Evolutionary conservation across 2,113 vertebrate species (phyloP), one percentile per base, ranked within the genome.

Genomic region (Callaeas wilsoni): DNA sequence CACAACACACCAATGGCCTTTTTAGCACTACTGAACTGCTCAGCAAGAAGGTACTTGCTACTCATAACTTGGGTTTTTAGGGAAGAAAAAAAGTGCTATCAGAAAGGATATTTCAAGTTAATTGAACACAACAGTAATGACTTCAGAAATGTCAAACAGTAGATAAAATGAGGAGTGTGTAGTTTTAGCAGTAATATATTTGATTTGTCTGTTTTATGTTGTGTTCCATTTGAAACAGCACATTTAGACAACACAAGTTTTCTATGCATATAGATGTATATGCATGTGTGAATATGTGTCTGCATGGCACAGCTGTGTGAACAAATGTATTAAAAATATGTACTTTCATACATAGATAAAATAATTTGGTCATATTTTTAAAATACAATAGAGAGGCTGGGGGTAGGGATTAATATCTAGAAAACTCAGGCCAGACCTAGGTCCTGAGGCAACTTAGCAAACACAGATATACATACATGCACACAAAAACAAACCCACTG

Each of bases 61-160:
- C 33, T 95, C 41, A 73, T 19, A 92, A 89, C 33, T 93, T 78
- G 44, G 63, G 52, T 81, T 84, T 89, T 92, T 30, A 81, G 56
- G 16, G 21, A 35, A 64, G 59, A 94, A 92, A 92, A 92, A 52
- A 29, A 21, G 16, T 13, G 29, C 39, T 55, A 68, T 13, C 69
- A 79, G 62, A 95, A 96, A 93, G 14, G 52, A 70, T 67, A 70
- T 87, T 87, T 96, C 78, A 95, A 22, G 30, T 84, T 69, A 90
- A n/a, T 2, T 37, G 20, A 60, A 69, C 60, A 55, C 20, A 95
- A 71, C 8, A 75, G 42, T 75, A 87, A 55, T 29, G 6, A 83
- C 39, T 84, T 91, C 39, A 81, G 37, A 95, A 81, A 39, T 30
- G 33, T 82, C 70, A 90, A 10, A 35, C 0, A 23, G 12, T 3